These are phyloP conservation scores for Papilio gigon DNA, from an alignment of 2,888 invertebrate species.

Conservation along the genomic window DNA sequence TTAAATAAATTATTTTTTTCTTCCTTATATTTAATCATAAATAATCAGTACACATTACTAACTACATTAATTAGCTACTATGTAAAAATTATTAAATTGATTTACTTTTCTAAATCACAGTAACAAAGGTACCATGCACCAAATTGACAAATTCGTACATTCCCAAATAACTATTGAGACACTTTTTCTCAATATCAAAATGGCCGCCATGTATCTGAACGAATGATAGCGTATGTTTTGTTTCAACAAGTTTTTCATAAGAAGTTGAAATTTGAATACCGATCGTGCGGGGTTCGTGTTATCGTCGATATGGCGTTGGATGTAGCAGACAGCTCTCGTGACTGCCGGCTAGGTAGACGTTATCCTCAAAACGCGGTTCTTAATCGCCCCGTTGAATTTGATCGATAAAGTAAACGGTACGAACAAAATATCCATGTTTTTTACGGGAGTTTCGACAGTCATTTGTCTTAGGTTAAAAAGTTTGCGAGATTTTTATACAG, in stretches of 20 bases:
- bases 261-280: constrained; percentile 24
- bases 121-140: too few relatives aligned
- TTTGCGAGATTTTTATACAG: not conserved
- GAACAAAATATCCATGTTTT: constrained; percentile 45
- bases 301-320: constrained; percentile 45
- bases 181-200: too few relatives aligned
- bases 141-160: too few relatives aligned
- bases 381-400: constrained; percentile 44
- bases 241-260: not conserved
- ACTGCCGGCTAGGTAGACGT: constrained; percentile 58
- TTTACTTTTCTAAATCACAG: too few relatives aligned
- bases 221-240: not conserved
- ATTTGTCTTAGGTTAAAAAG: not conserved
- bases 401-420: constrained; percentile 44
- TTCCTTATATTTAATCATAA: not conserved
- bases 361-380: constrained; percentile 60
- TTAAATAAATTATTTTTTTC: not conserved
- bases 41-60: not conserved
- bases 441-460: constrained; percentile 38
- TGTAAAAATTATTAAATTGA: too few relatives aligned
- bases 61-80: not conserved
- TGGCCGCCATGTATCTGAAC: too few relatives aligned
- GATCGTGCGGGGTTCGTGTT: constrained; percentile 25
- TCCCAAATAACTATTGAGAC: too few relatives aligned
- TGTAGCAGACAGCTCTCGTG: constrained; percentile 58